Conservation (phyloP, 1,140 invertebrate species). For the Orchesella cincta region DNA sequence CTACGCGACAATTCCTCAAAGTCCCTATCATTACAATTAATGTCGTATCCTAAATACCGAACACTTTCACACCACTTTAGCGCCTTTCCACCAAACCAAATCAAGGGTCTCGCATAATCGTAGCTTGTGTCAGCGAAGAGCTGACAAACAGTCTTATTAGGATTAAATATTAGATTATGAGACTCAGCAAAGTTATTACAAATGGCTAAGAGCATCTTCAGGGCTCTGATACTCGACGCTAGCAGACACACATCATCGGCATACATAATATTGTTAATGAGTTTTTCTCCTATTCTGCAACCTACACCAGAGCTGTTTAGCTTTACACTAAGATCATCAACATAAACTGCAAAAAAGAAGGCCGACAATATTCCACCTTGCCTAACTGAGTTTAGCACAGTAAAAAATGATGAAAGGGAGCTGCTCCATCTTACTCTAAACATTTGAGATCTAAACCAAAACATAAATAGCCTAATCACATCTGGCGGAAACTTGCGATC, state of each 20-base stretch:
- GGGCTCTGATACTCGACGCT: background rate
- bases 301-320: background rate
- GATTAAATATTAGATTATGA: too few species aligned
- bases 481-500: background rate
- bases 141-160: background rate
- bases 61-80: background rate
- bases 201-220: background rate
- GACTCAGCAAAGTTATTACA: background rate
- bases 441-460: too few species aligned
- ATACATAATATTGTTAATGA: too few species aligned
- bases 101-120: background rate
- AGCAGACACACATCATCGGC: background rate
- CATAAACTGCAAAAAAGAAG: constrained; percentile 1
- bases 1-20: background rate
- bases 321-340: background rate
- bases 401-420: background rate
- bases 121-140: background rate
- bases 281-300: background rate
- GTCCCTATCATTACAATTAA: background rate
- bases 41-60: background rate
- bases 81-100: background rate
- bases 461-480: background rate
- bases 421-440: background rate
- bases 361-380: background rate
- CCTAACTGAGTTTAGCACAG: background rate